phyloP scores from a whole-genome alignment of 2,113 vertebrate genomes.

The Myxocyprinus asiaticus region DNA sequence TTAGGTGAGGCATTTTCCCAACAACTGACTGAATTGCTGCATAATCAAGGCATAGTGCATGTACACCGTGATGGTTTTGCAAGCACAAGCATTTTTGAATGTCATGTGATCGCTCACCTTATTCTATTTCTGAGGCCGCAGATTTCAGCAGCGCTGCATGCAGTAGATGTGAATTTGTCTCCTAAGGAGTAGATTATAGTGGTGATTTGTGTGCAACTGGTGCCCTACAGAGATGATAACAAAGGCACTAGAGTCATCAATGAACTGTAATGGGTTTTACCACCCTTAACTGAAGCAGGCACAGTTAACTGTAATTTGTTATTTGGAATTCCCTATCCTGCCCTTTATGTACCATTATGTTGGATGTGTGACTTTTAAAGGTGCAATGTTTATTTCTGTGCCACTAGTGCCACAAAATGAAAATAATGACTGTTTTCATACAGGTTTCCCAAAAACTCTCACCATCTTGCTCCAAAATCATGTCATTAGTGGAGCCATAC shows the following conservation, averaged over 20 bases:
- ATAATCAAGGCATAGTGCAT: constrained; percentile 28
- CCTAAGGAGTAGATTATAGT: constrained; percentile 24
- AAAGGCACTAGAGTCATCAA: background rate
- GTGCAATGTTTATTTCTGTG: too few relatives aligned
- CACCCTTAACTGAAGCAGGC: background rate
- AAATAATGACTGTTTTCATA: too few relatives aligned
- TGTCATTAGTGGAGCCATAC: too few relatives aligned
- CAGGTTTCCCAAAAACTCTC: too few relatives aligned
- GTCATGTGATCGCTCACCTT: constrained; percentile 16
- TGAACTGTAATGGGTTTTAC: background rate
- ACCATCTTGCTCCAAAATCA: too few relatives aligned
- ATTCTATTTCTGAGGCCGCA: background rate
- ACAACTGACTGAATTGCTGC: constrained; percentile 3
- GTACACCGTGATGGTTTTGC: constrained; percentile 11
- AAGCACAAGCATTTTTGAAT: background rate
- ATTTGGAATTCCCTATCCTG: background rate
- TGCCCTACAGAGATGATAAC: constrained; percentile 27
- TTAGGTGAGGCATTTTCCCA: constrained; percentile 16
- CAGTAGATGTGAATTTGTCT: constrained; percentile 2
- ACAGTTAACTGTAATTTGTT: background rate
- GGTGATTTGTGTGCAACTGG: constrained; percentile 24
- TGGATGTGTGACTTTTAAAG: too few relatives aligned
- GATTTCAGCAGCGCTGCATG: background rate
- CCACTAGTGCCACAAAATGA: too few relatives aligned
- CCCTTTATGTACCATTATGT: background rate